Evolutionary conservation across 37 sponge, comb jelly and placozoan genomes (phyloP), one percentile per base, ranked within the genome.

Genomic region (Amphimedon queenslandica): DNA sequence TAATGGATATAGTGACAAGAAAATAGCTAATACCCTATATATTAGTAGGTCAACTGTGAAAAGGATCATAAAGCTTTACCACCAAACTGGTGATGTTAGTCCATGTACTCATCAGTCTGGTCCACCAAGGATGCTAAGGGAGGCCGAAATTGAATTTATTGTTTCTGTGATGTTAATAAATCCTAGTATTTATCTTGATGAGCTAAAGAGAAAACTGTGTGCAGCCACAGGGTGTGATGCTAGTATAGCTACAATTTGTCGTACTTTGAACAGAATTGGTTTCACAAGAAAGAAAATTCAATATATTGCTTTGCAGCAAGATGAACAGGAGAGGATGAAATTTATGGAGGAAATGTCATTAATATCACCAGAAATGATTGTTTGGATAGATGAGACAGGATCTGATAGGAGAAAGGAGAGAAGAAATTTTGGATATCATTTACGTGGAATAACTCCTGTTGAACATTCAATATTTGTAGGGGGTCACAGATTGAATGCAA

Each of bases 331-430:
- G 3, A 68, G 83, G 53, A 55, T 43, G 30, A 56, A 37, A 42
- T 82, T 75, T 69, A 60, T 69, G 70, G 76, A 34, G 5, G 68
- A 69, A 74, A 75, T 82, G 37, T 25, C 8, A 3, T 73, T 75
- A 34, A 11, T 61, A 28, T 11, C 29, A 27, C 25, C 69, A 16
- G 42, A 67, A 6, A 65, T 72, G 71, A 69, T 78, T 56, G 61
- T 78, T 24, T 78, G 79, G 79, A 21, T 78, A 18, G 79, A 78
- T 69, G 79, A 78, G 67, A 78, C 63, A 40, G 79, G 79, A 2
- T 57, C 69, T 2, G 70, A 78, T 30, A 67, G 30, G 3, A 28
- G 70, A 23, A 68, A 55, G 20, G 63, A 29, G n/a, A 29, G 61
- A 2, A 30, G 79, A 69, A 55, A 38, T 37, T 78, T 33, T 69